Conservation (phyloP, 2,113 vertebrate species). For the Sturnira hondurensis region DNA sequence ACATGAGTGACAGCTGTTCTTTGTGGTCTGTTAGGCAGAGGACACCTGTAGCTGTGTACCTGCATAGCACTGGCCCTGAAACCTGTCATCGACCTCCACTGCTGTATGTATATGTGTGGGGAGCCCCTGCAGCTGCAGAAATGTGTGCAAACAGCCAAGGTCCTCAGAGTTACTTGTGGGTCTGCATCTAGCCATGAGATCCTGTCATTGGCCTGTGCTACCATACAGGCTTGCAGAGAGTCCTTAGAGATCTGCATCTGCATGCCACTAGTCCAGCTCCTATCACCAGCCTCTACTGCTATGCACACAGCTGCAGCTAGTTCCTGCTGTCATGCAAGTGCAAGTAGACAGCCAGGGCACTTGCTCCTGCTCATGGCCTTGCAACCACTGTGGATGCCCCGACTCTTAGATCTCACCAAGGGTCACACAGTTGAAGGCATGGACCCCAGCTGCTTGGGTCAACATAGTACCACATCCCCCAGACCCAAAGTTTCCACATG, state of each 20-base stretch:
- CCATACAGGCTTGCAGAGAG: background rate
- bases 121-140: background rate
- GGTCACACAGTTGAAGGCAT: background rate
- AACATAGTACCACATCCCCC: background rate
- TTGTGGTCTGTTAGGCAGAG: background rate
- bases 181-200: background rate
- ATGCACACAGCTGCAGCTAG: background rate
- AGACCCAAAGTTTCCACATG: background rate
- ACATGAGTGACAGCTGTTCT: background rate
- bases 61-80: no score
- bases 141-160: background rate
- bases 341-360: background rate
- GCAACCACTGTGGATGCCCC: background rate
- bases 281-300: background rate
- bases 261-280: background rate
- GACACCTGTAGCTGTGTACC: background rate
- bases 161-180: background rate
- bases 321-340: background rate
- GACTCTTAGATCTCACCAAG: background rate
- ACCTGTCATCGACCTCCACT: no score
- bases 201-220: background rate
- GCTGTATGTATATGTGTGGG: background rate
- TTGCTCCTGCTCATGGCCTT: background rate
- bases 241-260: background rate
- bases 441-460: background rate